Conservation (phyloP, 2,888 invertebrate genomes). For the Standfussiana lucernea region DNA sequence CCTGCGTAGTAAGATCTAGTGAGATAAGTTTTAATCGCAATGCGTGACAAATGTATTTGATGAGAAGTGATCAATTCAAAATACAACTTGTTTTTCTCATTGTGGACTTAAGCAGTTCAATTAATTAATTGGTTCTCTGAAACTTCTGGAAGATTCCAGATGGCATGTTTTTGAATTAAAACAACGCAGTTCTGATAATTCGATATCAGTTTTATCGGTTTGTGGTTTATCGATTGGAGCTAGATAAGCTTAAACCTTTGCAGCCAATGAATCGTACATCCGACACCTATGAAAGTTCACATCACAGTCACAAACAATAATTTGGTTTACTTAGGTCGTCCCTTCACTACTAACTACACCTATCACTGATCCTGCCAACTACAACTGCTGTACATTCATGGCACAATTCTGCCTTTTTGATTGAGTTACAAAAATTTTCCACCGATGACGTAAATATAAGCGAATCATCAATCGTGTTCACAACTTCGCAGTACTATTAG, state of each 20-base stretch:
- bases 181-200: conserved; percentile 38
- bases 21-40: conserved; percentile 62
- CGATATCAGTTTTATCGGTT: conserved; percentile 32
- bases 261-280: neutral
- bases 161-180: conserved; percentile 22
- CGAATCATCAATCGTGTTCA: conserved; percentile 26
- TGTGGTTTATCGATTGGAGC: conserved; percentile 31
- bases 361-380: neutral
- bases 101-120: conserved; percentile 19
- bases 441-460: conserved; percentile 19
- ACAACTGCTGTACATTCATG: neutral
- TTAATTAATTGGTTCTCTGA: neutral
- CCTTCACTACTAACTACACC: neutral
- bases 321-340: neutral
- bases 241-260: conserved; percentile 39
- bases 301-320: neutral
- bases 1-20: conserved; percentile 80
- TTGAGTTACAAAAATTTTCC: conserved; percentile 19
- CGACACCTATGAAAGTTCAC: neutral
- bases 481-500: conserved; percentile 23
- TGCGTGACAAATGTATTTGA: conserved; percentile 57
- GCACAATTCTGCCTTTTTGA: neutral
- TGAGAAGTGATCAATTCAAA: conserved; percentile 55
- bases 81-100: conserved; percentile 35
- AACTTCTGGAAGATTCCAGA: conserved; percentile 33